Base-by-base conservation (phyloP, 2,888 invertebrate genomes). In the Serrognathus titanus region DNA sequence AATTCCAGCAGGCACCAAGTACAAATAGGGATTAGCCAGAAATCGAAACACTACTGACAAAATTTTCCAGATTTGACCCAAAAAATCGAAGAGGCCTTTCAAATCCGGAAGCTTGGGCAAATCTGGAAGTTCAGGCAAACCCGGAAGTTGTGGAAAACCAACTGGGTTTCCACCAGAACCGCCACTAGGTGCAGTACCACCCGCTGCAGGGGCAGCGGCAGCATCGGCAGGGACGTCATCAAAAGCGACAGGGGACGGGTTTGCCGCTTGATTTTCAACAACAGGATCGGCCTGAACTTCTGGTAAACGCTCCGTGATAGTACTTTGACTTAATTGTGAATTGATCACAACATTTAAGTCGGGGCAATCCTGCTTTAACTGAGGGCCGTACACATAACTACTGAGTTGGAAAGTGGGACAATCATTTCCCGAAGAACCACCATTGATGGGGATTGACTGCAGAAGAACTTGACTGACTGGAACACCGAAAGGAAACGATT, bases 341-440 rank as follows among this genome's bases (percentile, higher is more conserved):
- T 88, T 88, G 2, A 88, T 84, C 11, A 87, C 84, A 55, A 88
- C 83, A 69, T 86, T 87, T 58, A 88, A 75, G 75, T 88, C 88
- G 0, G 86, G 85, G 65, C 88, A 88, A 3, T 82, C 85, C 65
- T 59, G 58, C 16, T 57, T 59, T 35, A 41, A 31, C 37, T 62
- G 62, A 8, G 63, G 60, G 4, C 55, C 60, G 49, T 59, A 64
- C 1, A 63, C 51, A 43, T 64, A 63, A 35, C 62, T 62, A 10
- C 38, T 49, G 24, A 85, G 75, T 64, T 80, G 83, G 62, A 85
- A 82, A 11, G 82, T 81, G 1, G 84, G 84, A 64, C 84, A 85
- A 48, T 58, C 53, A 47, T 36, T 37, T 31, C 46, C 16, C 8
- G 48, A 41, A 10, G 43, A 37, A 40, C 11, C 43, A 39, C 41